phyloP scores from a whole-genome alignment of 30 jellyfish, hydroid and myxozoan species.

The Chironex yamaguchii region DNA sequence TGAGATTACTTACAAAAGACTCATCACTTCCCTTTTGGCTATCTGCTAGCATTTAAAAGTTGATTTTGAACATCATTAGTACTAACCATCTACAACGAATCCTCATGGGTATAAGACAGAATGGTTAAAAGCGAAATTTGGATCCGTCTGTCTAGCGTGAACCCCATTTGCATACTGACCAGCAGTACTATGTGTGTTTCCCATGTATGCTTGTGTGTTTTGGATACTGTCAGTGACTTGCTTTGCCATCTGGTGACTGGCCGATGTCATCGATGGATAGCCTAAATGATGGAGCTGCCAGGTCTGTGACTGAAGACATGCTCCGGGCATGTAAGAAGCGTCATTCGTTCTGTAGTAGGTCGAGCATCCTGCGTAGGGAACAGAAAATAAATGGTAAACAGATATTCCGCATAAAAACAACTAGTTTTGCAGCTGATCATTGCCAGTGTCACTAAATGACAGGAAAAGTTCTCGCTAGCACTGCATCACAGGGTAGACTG shows the following conservation, averaged over 20 bases:
- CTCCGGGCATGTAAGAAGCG: conserved; percentile 69
- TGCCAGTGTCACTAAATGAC: too few relatives aligned
- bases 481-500: too few relatives aligned
- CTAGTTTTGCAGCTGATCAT: too few relatives aligned
- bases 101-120: conserved; percentile 83
- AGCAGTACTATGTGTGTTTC: conserved; percentile 68
- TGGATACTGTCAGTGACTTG: conserved; percentile 85
- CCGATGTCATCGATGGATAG: conserved; percentile 80
- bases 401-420: too few relatives aligned
- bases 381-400: not conserved
- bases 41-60: too few relatives aligned
- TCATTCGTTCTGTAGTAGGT: conserved; percentile 87
- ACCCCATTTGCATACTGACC: conserved; percentile 81
- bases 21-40: too few relatives aligned
- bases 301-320: conserved; percentile 88
- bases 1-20: too few relatives aligned
- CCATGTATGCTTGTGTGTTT: conserved; percentile 60
- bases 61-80: too few relatives aligned
- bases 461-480: too few relatives aligned
- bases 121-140: conserved; percentile 86
- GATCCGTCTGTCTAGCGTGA: conserved; percentile 80
- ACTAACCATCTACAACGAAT: too few relatives aligned
- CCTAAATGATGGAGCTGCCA: conserved; percentile 96
- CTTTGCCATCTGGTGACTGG: conserved; percentile 77
- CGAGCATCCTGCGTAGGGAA: conserved; percentile 69